These are phyloP conservation scores for Phacellophora camtschatica DNA, from an alignment of 30 jellyfish, hydroid and myxozoan species.

Conservation along the genomic window DNA sequence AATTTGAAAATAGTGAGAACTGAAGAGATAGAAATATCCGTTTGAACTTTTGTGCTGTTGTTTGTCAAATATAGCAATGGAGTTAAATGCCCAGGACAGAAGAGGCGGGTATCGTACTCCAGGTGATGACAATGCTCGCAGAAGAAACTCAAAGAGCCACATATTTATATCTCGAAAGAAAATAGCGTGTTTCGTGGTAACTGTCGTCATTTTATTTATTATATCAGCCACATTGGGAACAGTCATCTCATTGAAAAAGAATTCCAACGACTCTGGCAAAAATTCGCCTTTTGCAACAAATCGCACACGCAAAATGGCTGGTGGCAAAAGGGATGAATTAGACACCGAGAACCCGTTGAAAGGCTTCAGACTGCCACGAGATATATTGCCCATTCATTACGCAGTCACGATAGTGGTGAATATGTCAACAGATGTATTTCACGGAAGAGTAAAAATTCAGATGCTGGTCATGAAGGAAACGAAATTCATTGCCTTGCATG, in stretches of 20 bases:
- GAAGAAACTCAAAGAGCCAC: background rate
- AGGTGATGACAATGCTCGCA: conserved; percentile 1
- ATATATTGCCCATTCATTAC: conserved; percentile 68
- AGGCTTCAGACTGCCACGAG: conserved; percentile 65
- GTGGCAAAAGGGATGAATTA: background rate
- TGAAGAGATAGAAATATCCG: no score
- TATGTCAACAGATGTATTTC: conserved; percentile 36
- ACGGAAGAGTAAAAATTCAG: conserved; percentile 62
- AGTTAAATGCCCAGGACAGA: conserved; percentile 37
- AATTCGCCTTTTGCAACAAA: background rate
- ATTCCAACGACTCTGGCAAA: background rate
- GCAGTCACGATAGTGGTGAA: conserved; percentile 43
- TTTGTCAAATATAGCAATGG: background rate
- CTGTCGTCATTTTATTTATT: conserved; percentile 21
- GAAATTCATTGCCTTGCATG: conserved; percentile 46
- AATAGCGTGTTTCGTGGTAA: conserved; percentile 4
- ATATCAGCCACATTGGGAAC: conserved; percentile 56
- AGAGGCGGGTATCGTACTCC: conserved; percentile 47
- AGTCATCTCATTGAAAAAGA: background rate
- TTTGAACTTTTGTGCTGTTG: background rate
- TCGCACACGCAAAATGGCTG: conserved; percentile 44
- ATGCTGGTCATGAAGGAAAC: conserved; percentile 41
- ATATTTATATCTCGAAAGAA: conserved; percentile 30
- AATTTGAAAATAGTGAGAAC: no score
- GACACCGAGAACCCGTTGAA: conserved; percentile 46